Percentiles rank a stretch among this genome's conserved stretches.
Evolutionary conservation across 2,888 invertebrate genomes (phyloP).

Genomic region (Machimus rusticus): DNA sequence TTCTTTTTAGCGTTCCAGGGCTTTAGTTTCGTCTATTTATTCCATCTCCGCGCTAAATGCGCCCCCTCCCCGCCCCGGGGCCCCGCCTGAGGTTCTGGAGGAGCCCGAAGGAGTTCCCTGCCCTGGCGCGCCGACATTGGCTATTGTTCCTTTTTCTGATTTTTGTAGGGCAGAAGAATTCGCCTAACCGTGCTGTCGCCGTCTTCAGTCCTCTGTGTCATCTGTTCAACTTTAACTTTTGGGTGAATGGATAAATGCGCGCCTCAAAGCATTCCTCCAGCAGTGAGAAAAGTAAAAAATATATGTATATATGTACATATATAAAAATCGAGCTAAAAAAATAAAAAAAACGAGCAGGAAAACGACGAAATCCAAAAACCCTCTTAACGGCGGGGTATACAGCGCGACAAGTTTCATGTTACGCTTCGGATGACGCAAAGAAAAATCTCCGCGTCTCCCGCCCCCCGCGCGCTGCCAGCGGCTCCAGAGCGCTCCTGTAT

Average conservation of each 20-base stretch:
- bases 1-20: neutral
- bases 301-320: neutral
- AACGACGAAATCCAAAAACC: conserved; percentile 15
- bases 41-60: conserved; percentile 25
- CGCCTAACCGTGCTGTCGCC: neutral
- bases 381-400: conserved; percentile 5
- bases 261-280: conserved; percentile 8
- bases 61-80: neutral
- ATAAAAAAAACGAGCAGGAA: neutral
- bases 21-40: conserved; percentile 28
- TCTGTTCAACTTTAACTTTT: conserved; percentile 42
- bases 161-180: conserved; percentile 1
- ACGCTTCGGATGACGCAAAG: conserved; percentile 46
- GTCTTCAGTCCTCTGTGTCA: conserved; percentile 33
- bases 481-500: neutral
- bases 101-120: neutral
- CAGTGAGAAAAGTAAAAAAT: neutral
- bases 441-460: conserved; percentile 15
- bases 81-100: neutral
- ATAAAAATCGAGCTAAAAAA: neutral
- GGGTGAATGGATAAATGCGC: conserved; percentile 35
- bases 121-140: neutral
- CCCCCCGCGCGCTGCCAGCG: neutral
- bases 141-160: conserved; percentile 35
- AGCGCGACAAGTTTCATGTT: conserved; percentile 47